Conservation (phyloP, 2,888 invertebrate species). For the Dusona sp. region DNA sequence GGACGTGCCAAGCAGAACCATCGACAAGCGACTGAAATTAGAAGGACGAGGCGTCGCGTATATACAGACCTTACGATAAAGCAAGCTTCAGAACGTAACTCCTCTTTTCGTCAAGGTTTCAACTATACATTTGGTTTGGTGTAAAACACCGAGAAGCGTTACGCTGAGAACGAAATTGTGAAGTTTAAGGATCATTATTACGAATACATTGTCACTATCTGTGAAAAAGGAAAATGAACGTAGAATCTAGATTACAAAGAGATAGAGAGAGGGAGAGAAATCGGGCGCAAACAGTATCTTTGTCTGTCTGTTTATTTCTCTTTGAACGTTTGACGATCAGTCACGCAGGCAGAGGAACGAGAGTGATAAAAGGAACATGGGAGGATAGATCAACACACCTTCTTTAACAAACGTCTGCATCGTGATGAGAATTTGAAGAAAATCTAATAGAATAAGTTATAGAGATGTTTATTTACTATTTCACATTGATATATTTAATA, state of each 20-base stretch:
- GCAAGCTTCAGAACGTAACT: slow-evolving; percentile 6
- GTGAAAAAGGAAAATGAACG: slow-evolving; percentile 40
- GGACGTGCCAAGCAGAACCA: slow-evolving; percentile 81
- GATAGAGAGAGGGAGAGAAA: slow-evolving; percentile 34
- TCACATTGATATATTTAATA: neutral
- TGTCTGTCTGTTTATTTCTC: neutral
- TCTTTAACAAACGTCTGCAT: neutral
- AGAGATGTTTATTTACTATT: neutral
- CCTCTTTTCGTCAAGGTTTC: slow-evolving; percentile 1
- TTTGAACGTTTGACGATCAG: slow-evolving; percentile 2
- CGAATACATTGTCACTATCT: slow-evolving; percentile 7
- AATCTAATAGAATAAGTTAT: neutral
- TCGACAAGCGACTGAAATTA: slow-evolving; percentile 81
- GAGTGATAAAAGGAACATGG: neutral
- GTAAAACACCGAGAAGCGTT: slow-evolving; percentile 49
- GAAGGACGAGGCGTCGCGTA: slow-evolving; percentile 69
- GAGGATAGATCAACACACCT: neutral
- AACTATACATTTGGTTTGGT: slow-evolving; percentile 21
- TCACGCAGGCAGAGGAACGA: neutral
- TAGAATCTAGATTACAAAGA: slow-evolving; percentile 43
- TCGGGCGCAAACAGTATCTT: neutral
- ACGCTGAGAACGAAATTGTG: slow-evolving; percentile 53
- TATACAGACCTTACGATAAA: slow-evolving; percentile 22
- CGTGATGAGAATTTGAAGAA: neutral
- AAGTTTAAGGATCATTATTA: slow-evolving; percentile 33